Evolutionary conservation across 2,797 vertebrate genomes (phyloP).

Genomic region (Bradypus variegatus): DNA sequence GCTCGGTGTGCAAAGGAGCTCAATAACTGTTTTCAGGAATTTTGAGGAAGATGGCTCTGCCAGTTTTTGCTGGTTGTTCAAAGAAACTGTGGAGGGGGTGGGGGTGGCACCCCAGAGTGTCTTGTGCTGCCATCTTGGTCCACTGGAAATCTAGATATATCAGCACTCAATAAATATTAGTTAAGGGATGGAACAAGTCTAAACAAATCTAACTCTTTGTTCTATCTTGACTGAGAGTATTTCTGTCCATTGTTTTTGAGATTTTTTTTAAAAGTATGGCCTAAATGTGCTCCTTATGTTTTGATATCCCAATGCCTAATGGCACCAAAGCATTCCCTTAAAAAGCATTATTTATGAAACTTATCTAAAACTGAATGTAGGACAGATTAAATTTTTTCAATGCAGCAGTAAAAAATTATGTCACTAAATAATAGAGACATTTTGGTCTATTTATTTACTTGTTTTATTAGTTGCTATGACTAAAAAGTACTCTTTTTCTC

Average conservation of each 20-base stretch:
- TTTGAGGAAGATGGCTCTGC: no score
- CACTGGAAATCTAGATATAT: no score
- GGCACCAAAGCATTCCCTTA: neutral
- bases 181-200: neutral
- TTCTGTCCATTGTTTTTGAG: neutral
- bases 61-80: no score
- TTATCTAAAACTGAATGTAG: neutral
- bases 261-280: neutral
- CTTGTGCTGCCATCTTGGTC: no score
- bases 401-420: conserved; percentile 6
- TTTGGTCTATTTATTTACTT: neutral
- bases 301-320: neutral
- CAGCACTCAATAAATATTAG: neutral
- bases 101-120: no score
- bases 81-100: no score
- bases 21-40: neutral
- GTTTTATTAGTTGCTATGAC: neutral
- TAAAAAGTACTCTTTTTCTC: neutral
- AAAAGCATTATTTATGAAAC: neutral
- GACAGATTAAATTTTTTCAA: neutral
- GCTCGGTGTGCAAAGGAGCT: neutral
- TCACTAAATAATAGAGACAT: neutral
- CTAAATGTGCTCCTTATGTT: neutral
- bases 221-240: neutral
- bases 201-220: neutral